Conservation (phyloP, 2,113 vertebrate species). For the Rhegmatorhina hoffmannsi region DNA sequence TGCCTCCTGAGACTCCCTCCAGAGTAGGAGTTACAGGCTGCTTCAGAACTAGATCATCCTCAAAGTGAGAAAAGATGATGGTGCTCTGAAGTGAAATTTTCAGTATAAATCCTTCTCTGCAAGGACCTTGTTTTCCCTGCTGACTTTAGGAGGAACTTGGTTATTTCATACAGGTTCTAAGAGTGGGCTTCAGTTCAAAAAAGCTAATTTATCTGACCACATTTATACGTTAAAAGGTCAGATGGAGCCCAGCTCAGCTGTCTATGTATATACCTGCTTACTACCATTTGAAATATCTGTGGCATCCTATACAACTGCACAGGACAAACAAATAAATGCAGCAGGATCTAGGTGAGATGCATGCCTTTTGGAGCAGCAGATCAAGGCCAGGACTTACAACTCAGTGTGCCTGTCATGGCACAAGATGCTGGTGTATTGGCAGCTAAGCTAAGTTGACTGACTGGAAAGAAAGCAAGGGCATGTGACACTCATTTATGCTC, state of each 20-base stretch:
- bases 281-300: background rate
- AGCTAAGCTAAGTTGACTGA: background rate
- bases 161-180: background rate
- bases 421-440: background rate
- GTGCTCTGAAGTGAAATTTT: background rate
- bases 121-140: background rate
- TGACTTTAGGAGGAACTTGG: background rate
- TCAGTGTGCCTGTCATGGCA: background rate
- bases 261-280: background rate
- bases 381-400: background rate
- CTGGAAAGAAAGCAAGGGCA: background rate
- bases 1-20: background rate
- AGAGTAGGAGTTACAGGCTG: fast-evolving
- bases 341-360: background rate
- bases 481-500: background rate
- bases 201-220: background rate
- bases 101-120: background rate
- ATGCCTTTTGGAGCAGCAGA: background rate
- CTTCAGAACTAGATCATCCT: background rate
- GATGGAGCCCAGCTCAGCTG: background rate
- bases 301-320: background rate
- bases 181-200: background rate
- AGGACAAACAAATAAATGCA: background rate
- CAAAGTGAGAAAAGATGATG: background rate
- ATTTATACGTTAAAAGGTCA: background rate